Percentiles rank a stretch among this genome's conserved stretches.
These are phyloP conservation scores for Lydus trimaculatus DNA, from an alignment of 2,888 invertebrate species.

Conservation along the genomic window DNA sequence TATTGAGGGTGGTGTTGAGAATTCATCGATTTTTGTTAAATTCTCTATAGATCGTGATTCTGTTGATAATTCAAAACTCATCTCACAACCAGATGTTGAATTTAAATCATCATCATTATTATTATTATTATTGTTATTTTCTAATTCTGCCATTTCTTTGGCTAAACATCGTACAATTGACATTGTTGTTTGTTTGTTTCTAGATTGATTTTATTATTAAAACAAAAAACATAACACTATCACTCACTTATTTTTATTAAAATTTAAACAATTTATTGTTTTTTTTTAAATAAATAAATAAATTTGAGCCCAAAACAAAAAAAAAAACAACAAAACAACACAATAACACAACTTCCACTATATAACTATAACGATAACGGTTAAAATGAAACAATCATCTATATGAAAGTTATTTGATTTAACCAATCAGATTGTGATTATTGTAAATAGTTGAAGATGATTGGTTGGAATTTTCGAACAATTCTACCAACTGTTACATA, in stretches of 20 bases:
- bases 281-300: too few species aligned
- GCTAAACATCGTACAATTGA: conserved; percentile 42
- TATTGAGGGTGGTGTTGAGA: conserved; percentile 9
- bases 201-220: neutral
- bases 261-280: too few species aligned
- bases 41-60: conserved; percentile 45
- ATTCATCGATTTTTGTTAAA: neutral
- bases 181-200: conserved; percentile 37
- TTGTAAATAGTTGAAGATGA: neutral
- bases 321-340: neutral
- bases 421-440: conserved; percentile 43
- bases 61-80: conserved; percentile 70
- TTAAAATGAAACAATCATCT: conserved; percentile 39
- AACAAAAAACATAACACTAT: conserved; percentile 14
- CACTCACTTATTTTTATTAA: too few species aligned
- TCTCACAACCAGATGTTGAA: conserved; percentile 67
- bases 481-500: too few species aligned
- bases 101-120: conserved; percentile 50
- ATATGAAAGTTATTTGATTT: conserved; percentile 44
- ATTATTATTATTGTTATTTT: conserved; percentile 15
- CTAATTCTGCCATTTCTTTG: conserved; percentile 45
- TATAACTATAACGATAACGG: conserved; percentile 40
- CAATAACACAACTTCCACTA: conserved; percentile 19
- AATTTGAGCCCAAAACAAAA: too few species aligned
- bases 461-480: neutral